Conservation (phyloP, 2,113 vertebrate species). For the Microtus pennsylvanicus region DNA sequence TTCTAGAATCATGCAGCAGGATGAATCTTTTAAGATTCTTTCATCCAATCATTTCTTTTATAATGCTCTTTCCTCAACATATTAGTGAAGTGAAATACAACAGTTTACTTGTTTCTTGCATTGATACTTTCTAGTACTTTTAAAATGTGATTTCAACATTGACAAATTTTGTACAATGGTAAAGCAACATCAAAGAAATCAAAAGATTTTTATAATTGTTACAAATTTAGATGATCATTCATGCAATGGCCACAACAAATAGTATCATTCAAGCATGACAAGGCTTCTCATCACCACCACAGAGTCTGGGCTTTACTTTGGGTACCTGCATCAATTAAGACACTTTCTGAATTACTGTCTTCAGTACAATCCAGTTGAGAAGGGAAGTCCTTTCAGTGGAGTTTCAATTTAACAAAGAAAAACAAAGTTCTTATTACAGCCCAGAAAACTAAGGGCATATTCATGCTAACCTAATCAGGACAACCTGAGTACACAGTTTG, state of each 20-base stretch:
- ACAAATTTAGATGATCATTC: background rate
- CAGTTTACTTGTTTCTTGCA: background rate
- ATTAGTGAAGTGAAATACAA: background rate
- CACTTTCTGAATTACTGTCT: conserved; percentile 43
- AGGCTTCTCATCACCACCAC: background rate
- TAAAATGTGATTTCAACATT: conserved; percentile 2
- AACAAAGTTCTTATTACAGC: background rate
- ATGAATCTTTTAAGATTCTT: background rate
- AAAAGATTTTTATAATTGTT: background rate
- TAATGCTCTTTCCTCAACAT: background rate
- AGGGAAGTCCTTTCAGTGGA: background rate
- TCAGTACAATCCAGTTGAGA: conserved; percentile 3
- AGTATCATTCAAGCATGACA: background rate
- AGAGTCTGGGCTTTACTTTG: background rate
- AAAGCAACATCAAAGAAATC: background rate
- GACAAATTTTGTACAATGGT: background rate
- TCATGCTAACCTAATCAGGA: background rate
- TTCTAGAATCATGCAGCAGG: background rate
- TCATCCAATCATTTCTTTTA: background rate
- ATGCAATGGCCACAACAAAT: background rate
- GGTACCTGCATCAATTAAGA: background rate
- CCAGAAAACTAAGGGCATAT: background rate
- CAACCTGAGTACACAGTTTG: background rate
- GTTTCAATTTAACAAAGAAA: background rate
- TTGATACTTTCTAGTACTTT: background rate